Evolutionary conservation across 2,113 vertebrate genomes (phyloP), one percentile per base, ranked within the genome.

Genomic region (Silurus meridionalis): DNA sequence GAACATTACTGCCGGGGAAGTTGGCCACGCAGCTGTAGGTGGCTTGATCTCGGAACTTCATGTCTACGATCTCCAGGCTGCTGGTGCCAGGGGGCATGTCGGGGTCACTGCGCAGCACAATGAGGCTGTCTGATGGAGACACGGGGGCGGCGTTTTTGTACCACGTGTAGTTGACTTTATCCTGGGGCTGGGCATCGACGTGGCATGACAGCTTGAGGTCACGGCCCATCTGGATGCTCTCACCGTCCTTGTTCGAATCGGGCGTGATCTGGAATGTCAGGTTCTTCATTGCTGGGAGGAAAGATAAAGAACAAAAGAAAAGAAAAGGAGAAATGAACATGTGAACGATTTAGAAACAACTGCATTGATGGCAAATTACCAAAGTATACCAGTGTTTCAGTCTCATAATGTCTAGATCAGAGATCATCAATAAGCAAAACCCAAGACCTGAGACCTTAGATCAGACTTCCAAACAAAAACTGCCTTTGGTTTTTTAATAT

Each of bases 161-260:
- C 98, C 98, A 99, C 78, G 96, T 97, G 90, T 99, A 99, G 92
- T 96, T 95, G 90, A 99, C 96, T 92, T 99, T 98, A 94, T 99
- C 98, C 93, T 98, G 98, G 0, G 98, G 98, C 21, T 97, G 96
- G 11, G 98, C 98, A n/a, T 99, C 98, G 17, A 98, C 98, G 0
- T 99, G 98, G 90, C 98, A 99, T 0, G 98, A 99, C 21, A 99
- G 94, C 92, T 99, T 99, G 94, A 99, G 96, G 92, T 99, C 98
- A 63, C 97, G 97, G 57, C 96, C 97, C 93, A 99, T 96, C 90
- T 99, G 97, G 91, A 99, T 98, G 91, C 94, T 98, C 93, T 99
- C 98, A 0, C 97, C 97, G 91, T 99, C 98, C 91, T 99, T 99
- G 96, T 98, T 99, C 90, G 97, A 96, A 75, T 99, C 98, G 0